A percentile compares a stretch with the other conserved stretches of the same genome.
Conservation (phyloP, 2,888 invertebrate species). For the Dicycla oo region DNA sequence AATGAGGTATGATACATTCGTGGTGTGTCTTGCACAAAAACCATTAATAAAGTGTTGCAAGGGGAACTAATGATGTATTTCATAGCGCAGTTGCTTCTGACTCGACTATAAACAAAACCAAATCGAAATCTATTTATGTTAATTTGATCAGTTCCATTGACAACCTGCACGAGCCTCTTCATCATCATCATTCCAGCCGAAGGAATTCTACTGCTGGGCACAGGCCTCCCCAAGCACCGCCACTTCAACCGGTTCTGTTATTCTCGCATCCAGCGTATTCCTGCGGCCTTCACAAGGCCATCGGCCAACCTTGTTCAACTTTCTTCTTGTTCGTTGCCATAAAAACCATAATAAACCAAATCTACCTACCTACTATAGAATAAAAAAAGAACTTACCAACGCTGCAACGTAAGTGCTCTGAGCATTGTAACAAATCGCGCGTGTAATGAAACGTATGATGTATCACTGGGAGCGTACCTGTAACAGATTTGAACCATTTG, state of each 20-base stretch:
- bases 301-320: too few species aligned
- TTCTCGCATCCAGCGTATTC: background rate
- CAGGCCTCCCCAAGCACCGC: too few species aligned
- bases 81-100: background rate
- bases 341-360: background rate
- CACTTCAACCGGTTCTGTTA: too few species aligned
- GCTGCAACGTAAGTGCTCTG: constrained; percentile 12
- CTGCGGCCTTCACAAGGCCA: background rate
- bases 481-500: constrained; percentile 64
- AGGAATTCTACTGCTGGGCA: background rate
- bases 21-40: background rate
- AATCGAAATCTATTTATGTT: background rate
- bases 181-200: background rate
- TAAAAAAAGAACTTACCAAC: constrained; percentile 37
- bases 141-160: background rate
- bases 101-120: background rate
- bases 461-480: constrained; percentile 61
- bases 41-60: background rate
- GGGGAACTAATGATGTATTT: background rate
- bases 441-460: constrained; percentile 67
- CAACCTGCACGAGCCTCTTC: background rate
- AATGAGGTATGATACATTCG: background rate
- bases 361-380: constrained; percentile 1
- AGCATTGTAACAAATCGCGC: constrained; percentile 59
- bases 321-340: too few species aligned